A percentile compares a stretch with the other conserved stretches of the same genome.
Conservation (phyloP, 2,797 vertebrate species). For the Morus bassanus region DNA sequence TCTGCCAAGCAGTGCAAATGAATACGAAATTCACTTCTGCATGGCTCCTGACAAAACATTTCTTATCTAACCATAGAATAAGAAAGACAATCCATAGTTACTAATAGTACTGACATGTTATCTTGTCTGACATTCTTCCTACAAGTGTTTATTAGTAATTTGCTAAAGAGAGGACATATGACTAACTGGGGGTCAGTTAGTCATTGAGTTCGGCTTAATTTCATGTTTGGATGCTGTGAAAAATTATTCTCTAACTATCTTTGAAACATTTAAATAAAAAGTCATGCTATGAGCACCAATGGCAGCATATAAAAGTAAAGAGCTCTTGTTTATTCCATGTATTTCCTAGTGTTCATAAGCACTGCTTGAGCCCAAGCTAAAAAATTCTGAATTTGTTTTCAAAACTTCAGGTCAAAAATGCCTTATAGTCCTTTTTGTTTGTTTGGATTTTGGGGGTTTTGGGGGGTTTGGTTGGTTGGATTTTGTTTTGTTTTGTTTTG, state of each 20-base stretch:
- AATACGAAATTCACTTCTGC: background rate
- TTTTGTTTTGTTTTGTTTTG: background rate
- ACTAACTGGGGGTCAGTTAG: background rate
- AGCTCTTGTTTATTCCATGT: background rate
- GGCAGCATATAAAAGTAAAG: background rate
- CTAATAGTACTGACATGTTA: background rate
- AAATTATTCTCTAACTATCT: background rate
- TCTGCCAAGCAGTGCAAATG: background rate
- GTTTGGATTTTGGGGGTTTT: background rate
- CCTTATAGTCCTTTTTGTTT: background rate
- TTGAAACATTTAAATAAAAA: background rate
- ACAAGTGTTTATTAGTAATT: background rate
- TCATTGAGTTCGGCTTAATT: background rate
- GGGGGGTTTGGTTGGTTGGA: background rate
- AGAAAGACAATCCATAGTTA: background rate
- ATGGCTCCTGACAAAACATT: background rate
- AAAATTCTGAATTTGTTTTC: background rate
- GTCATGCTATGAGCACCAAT: background rate
- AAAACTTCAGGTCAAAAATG: background rate
- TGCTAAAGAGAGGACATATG: background rate
- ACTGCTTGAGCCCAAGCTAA: background rate
- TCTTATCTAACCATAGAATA: background rate
- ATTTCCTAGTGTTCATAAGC: background rate
- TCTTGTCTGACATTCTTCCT: background rate
- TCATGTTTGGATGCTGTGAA: background rate